Evolutionary conservation across 2,888 invertebrate species (phyloP).

Genomic region (Synanthedon formicaeformis): DNA sequence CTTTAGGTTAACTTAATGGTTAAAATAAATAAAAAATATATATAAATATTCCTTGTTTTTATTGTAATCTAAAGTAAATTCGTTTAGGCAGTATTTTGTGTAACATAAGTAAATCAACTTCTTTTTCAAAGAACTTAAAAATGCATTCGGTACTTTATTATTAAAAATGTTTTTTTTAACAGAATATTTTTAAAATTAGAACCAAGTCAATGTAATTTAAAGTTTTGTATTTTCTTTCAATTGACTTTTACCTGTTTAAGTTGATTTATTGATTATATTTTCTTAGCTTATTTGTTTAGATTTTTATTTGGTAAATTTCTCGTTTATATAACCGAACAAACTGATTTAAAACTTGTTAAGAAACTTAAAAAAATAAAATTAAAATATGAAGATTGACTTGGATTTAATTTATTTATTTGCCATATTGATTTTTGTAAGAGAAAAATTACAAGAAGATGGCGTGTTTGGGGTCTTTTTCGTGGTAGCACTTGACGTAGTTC

Average conservation of each 20-base stretch:
- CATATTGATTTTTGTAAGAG: neutral
- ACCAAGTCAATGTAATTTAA: no score
- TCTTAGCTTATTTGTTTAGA: neutral
- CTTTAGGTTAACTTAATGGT: no score
- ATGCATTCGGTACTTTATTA: neutral
- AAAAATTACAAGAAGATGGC: constrained; percentile 48
- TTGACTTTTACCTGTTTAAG: neutral
- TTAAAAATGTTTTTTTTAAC: no score
- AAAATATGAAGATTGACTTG: neutral
- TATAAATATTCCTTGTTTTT: neutral
- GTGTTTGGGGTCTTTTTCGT: constrained; percentile 66
- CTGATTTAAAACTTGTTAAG: neutral
- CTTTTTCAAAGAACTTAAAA: neutral
- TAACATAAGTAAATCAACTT: neutral
- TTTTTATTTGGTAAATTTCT: no score
- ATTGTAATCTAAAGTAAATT: neutral
- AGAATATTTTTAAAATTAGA: no score
- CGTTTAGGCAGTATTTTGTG: neutral
- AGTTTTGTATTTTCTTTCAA: neutral
- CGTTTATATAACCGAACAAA: no score
- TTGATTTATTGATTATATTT: neutral
- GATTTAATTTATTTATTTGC: neutral
- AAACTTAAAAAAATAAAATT: neutral
- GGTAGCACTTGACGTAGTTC: constrained; percentile 67
- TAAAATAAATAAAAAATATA: neutral